Percentiles rank a stretch among this genome's conserved stretches.
phyloP scores from a whole-genome alignment of 2,797 vertebrate species.

The Tokudaia muenninki region DNA sequence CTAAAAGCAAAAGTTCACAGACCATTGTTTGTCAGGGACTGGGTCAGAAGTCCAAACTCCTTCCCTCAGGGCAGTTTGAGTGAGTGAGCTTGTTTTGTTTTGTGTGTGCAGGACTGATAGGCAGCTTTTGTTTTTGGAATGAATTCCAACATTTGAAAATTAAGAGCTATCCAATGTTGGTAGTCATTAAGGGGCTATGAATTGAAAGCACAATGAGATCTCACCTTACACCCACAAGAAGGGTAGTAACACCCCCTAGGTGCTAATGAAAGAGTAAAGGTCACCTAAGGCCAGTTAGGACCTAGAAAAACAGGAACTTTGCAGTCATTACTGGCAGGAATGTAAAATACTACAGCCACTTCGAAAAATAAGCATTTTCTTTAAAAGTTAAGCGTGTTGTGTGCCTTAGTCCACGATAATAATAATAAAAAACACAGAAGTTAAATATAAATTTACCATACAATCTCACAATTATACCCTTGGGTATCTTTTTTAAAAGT shows the following conservation, averaged over 20 bases:
- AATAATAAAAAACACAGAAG: neutral
- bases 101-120: constrained; percentile 63
- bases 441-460: constrained; percentile 15
- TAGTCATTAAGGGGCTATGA: constrained; percentile 48
- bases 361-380: constrained; percentile 30
- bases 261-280: neutral
- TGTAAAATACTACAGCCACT: neutral
- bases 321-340: neutral
- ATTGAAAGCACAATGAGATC: constrained; percentile 41
- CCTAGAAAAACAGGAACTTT: constrained; percentile 2
- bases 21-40: constrained; percentile 65
- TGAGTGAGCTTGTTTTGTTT: constrained; percentile 67
- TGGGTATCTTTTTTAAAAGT: neutral
- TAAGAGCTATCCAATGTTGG: constrained; percentile 25
- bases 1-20: constrained; percentile 68
- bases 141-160: constrained; percentile 73
- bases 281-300: neutral
- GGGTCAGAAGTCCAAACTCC: constrained; percentile 71
- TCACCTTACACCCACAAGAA: neutral
- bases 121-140: constrained; percentile 50
- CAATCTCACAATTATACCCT: constrained; percentile 4
- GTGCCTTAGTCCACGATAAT: neutral
- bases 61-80: constrained; percentile 49
- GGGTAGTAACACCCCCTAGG: neutral
- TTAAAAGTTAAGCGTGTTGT: constrained; percentile 31